Evolutionary conservation across 2,888 invertebrate species (phyloP).

Genomic region (Papilio elwesi): DNA sequence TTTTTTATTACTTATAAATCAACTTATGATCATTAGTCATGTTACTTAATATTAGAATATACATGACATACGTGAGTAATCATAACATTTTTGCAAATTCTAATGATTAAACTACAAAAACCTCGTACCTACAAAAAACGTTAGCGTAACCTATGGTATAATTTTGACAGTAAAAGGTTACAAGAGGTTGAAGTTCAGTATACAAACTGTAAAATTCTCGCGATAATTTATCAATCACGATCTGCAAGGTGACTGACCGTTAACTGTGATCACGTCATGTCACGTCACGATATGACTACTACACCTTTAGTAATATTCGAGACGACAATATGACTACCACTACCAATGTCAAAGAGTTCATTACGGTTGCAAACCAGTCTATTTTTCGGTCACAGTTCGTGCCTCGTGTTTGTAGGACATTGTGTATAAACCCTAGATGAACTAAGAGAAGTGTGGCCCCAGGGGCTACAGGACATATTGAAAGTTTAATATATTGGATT

Average conservation of each 20-base stretch:
- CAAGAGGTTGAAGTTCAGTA: neutral
- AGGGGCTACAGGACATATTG: too few species aligned
- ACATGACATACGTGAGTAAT: neutral
- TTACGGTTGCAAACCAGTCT: too few species aligned
- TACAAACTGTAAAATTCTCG: slow-evolving; percentile 8
- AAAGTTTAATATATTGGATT: too few species aligned
- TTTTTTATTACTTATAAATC: neutral
- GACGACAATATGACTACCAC: too few species aligned
- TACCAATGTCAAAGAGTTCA: too few species aligned
- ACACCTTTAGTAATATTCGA: neutral
- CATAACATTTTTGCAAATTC: neutral
- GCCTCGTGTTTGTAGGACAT: too few species aligned
- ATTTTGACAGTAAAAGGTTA: neutral
- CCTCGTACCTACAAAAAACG: too few species aligned
- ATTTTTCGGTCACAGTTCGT: too few species aligned
- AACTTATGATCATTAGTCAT: neutral
- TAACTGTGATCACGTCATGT: slow-evolving; percentile 52
- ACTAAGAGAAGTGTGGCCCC: too few species aligned
- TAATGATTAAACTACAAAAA: neutral
- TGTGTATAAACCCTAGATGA: too few species aligned
- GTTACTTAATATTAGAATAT: neutral
- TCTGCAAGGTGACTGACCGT: slow-evolving; percentile 57
- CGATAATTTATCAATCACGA: slow-evolving; percentile 62
- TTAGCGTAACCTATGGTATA: neutral
- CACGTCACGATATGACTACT: too few species aligned